Evolutionary conservation across 2,797 vertebrate species (phyloP), one percentile per base, ranked within the genome.

Genomic region (Sebastes kiyomatsui): DNA sequence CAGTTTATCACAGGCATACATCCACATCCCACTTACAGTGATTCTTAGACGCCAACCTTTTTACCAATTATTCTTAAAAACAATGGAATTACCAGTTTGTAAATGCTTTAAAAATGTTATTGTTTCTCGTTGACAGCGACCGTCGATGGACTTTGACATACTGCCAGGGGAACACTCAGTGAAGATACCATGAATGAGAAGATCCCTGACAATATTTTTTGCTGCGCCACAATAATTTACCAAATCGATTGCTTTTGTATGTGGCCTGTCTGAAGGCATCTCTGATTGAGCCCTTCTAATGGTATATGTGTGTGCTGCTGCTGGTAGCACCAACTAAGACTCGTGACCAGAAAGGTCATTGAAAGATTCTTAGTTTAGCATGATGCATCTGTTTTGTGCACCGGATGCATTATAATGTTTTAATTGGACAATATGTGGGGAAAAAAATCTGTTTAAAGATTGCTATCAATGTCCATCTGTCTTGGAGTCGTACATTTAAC

Each of bases 141-240:
- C 67, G 60, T 0, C 22, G 42, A 2, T 81, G 75, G 66, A 55
- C 65, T 13, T 69, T 82, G 56, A 13, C 62, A 1, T 76, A 72
- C 62, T 59, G 79, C 56, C 11, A 46, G 38, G 14, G 38, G 18
- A 22, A 0, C 16, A 5, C 1, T 6, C 12, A n/a, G 20, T 72
- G 77, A 84, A 38, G 55, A 46, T 54, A 3, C n/a, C 28, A 7
- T 8, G 70, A 27, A 23, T 10, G 28, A 62, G 5, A 59, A 22
- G n/a, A 25, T 10, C 20, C 6, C 4, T 52, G 58, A 22, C 5
- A 11, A 62, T 22, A 59, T 30, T 2, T 18, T 18, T 5, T 20
- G 7, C 27, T 33, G 16, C 10, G 1, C 11, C 2, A 9, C 5
- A n/a, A 7, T 5, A 11, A 32, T 3, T 6, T 3, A 8, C 4